Percentiles rank a stretch among this genome's conserved stretches.
Evolutionary conservation across 2,888 invertebrate species (phyloP).

Genomic region (Pristionchus mayeri): DNA sequence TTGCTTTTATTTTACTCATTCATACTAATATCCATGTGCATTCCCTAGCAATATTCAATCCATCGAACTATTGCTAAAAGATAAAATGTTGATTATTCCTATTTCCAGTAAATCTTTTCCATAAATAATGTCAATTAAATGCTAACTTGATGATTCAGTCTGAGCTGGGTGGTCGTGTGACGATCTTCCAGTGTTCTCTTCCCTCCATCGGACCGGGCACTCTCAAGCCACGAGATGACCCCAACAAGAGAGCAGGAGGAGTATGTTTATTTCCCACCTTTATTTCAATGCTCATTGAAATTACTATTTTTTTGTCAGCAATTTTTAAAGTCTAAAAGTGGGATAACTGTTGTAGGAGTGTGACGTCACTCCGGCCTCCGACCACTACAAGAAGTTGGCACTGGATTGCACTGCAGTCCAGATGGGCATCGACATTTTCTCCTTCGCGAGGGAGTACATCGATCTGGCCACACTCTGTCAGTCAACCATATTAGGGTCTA

Average conservation of each 20-base stretch:
- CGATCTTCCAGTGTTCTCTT: slow-evolving; percentile 92
- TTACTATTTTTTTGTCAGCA: slow-evolving; percentile 58
- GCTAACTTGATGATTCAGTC: slow-evolving; percentile 80
- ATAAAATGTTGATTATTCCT: too few species aligned
- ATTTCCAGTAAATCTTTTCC: background rate
- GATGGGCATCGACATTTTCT: slow-evolving; percentile 88
- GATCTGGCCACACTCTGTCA: slow-evolving; percentile 93
- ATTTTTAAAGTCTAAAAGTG: too few species aligned
- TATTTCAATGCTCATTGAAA: background rate
- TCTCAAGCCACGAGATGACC: slow-evolving; percentile 89
- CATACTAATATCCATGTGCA: background rate
- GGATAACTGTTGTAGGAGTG: too few species aligned
- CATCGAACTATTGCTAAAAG: too few species aligned
- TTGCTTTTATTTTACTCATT: background rate
- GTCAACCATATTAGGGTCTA: background rate
- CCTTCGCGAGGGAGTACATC: slow-evolving; percentile 91
- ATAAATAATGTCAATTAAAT: background rate
- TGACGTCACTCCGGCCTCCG: slow-evolving; percentile 92
- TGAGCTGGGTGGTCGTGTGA: slow-evolving; percentile 92
- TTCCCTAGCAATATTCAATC: background rate
- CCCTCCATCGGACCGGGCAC: slow-evolving; percentile 86
- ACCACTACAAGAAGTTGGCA: slow-evolving; percentile 96
- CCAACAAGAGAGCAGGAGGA: slow-evolving; percentile 85
- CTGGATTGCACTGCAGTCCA: slow-evolving; percentile 96
- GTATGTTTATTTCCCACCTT: slow-evolving; percentile 76